phyloP scores from a whole-genome alignment of 2,797 vertebrate genomes.

The Sebastiscus albofasciatus region DNA sequence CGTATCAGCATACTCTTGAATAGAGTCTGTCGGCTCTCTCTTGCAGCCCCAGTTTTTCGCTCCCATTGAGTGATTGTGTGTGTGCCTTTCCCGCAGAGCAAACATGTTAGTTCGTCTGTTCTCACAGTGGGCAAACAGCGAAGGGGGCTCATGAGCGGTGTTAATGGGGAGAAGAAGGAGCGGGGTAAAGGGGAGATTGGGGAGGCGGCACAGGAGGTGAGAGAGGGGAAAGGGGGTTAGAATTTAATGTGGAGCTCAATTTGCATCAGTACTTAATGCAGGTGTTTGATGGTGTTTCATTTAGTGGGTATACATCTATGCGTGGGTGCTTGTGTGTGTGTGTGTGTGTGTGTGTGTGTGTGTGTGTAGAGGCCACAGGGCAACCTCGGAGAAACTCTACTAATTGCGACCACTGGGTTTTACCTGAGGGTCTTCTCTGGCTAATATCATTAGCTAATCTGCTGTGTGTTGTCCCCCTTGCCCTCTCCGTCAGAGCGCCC shows the following conservation, averaged over 20 bases:
- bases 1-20: constrained; percentile 58
- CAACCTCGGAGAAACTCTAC: constrained; percentile 74
- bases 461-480: constrained; percentile 82
- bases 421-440: constrained; percentile 77
- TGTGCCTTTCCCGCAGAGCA: constrained; percentile 69
- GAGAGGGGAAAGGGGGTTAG: constrained; percentile 16
- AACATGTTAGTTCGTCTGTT: constrained; percentile 80
- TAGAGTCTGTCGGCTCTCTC: constrained; percentile 49
- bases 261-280: constrained; percentile 47
- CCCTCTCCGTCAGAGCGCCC: constrained; percentile 67
- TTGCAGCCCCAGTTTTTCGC: constrained; percentile 47
- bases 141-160: constrained; percentile 65
- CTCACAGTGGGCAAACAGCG: constrained; percentile 76
- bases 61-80: constrained; percentile 63
- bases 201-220: constrained; percentile 34
- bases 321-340: constrained; percentile 24
- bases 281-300: constrained; percentile 41
- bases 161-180: constrained; percentile 64
- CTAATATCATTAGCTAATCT: constrained; percentile 87
- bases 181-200: constrained; percentile 31
- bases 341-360: constrained; percentile 23
- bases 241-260: constrained; percentile 50
- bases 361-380: constrained; percentile 66
- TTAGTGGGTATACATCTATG: constrained; percentile 7
- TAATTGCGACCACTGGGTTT: constrained; percentile 86